Evolutionary conservation across 2,797 vertebrate species (phyloP).

Genomic region (Cottoperca gobio): DNA sequence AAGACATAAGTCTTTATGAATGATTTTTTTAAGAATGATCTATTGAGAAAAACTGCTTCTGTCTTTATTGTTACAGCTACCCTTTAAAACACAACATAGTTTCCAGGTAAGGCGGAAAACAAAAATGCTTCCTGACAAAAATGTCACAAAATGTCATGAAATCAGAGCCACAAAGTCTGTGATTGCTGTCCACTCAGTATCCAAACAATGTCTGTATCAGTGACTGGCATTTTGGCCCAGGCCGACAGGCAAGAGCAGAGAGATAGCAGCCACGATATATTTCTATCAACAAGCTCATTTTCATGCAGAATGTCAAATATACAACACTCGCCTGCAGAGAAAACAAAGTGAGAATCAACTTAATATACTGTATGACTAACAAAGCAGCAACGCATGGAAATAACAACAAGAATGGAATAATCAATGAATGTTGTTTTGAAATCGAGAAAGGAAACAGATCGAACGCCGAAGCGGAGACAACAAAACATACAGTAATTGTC

Average conservation of each 20-base stretch:
- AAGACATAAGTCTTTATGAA: not conserved
- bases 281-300: conserved; percentile 57
- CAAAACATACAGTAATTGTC: not conserved
- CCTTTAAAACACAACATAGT: not conserved
- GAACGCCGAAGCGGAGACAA: not conserved
- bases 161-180: conserved; percentile 20
- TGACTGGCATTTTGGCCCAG: conserved; percentile 70
- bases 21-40: not conserved
- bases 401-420: not conserved
- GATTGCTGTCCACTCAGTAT: conserved; percentile 40
- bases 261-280: conserved; percentile 53
- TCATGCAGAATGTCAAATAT: conserved; percentile 70
- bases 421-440: not conserved
- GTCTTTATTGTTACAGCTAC: not conserved
- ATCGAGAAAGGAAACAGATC: not conserved
- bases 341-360: conserved; percentile 35
- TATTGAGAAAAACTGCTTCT: not conserved
- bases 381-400: not conserved
- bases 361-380: not conserved
- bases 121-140: conserved; percentile 41
- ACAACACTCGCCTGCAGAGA: conserved; percentile 7
- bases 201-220: conserved; percentile 40
- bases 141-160: conserved; percentile 77
- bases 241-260: conserved; percentile 38
- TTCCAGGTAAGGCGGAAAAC: not conserved